Evolutionary conservation across 2,888 invertebrate species (phyloP).

Genomic region (Smittia aterrima): DNA sequence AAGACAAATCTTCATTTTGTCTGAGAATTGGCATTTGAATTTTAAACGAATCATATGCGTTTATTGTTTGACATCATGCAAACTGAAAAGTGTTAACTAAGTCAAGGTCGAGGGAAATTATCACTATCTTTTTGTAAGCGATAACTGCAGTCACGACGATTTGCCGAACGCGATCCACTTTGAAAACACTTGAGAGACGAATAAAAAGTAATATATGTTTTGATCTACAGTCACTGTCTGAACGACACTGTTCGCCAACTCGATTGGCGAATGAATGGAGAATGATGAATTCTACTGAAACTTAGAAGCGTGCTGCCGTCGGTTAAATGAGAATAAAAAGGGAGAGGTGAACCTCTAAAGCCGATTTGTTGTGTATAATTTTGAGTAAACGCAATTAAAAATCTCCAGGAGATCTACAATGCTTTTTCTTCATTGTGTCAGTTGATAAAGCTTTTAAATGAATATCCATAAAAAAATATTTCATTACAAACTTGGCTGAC

Average conservation of each 20-base stretch:
- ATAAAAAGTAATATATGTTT: no score
- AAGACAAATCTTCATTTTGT: not conserved
- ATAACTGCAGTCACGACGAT: no score
- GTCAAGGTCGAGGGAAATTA: not conserved
- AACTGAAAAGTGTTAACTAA: not conserved
- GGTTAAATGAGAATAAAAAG: not conserved
- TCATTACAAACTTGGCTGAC: no score
- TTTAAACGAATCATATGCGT: not conserved
- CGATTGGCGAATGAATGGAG: not conserved
- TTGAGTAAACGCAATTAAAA: no score
- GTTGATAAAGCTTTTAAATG: not conserved
- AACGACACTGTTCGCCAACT: no score
- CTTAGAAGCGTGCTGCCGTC: not conserved
- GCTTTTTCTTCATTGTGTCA: no score
- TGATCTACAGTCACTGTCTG: no score
- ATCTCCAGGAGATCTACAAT: no score
- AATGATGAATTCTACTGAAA: constrained; percentile 1
- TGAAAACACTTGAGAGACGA: no score
- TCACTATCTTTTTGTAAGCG: no score
- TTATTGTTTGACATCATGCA: not conserved
- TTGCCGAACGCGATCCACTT: no score
- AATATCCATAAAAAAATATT: no score
- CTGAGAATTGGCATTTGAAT: not conserved
- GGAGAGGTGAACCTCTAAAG: not conserved
- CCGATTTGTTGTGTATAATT: not conserved